Evolutionary conservation across 2,888 invertebrate genomes (phyloP), one percentile per base, ranked within the genome.

Genomic region (Orgyia antiqua): DNA sequence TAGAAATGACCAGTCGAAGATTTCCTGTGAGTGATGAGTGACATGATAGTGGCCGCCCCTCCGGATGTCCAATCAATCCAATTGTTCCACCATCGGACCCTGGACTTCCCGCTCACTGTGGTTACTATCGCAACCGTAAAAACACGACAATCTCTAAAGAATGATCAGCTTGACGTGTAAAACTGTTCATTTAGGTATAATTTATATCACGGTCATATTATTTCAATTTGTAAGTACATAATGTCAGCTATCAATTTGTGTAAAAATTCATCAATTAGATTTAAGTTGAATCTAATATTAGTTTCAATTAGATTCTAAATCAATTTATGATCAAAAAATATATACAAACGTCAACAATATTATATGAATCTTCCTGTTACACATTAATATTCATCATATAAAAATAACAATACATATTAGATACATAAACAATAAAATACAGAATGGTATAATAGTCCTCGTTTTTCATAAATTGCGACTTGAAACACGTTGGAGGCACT

Each of bases 41-140:
- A 38, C 39, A n/a, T 20, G 4, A 10, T 13, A 2, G 2, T 5
- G 24, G 11, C 41, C 38, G 41, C 41, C 51, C 50, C 49, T 44
- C 42, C 56, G 62, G 66, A 65, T 42, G 63, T 54, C 43, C 53
- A 55, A 63, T 65, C 64, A 62, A 63, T 65, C 35, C 66, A 65
- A 65, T 65, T 60, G 62, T 38, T 44, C 25, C 56, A 47, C 45
- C 49, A 47, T 52, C 51, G 42, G 43, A 42, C 39, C 43, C 42
- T 42, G 36, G 27, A 37, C 58, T 43, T 57, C 56, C 57, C 30
- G 43, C 15, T 36, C 32, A 42, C 13, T 36, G 42, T 42, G 45
- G 40, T 44, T 42, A 36, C 46, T 44, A 48, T 21, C 51, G 44
- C 55, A 59, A 47, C 59, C 52, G 24, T 50, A 33, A 51, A 43